phyloP scores from a whole-genome alignment of 1,140 invertebrate genomes.

The Lamellibrachia luymesi region DNA sequence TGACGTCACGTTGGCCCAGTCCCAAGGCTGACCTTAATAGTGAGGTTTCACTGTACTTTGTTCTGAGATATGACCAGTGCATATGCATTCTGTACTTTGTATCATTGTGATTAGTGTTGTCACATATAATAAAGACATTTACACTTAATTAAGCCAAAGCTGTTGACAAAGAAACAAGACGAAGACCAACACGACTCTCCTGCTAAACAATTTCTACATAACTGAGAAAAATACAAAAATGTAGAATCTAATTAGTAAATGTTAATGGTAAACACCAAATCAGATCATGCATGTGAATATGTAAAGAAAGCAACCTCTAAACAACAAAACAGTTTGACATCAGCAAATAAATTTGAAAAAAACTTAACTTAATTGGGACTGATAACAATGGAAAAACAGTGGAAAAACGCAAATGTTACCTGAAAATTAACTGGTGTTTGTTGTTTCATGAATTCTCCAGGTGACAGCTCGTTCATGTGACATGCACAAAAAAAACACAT shows the following conservation, averaged over 20 bases:
- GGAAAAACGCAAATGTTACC: neutral
- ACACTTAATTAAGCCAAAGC: neutral
- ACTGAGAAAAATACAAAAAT: neutral
- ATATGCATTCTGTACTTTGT: neutral
- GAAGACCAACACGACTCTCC: neutral
- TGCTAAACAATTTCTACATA: neutral
- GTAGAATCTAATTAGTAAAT: neutral
- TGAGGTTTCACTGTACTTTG: too few relatives aligned
- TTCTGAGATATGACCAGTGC: too few relatives aligned
- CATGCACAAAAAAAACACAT: neutral
- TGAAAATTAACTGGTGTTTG: neutral
- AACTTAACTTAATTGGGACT: neutral
- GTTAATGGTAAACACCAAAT: neutral
- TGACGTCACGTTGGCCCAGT: too few relatives aligned
- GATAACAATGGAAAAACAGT: neutral
- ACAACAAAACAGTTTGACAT: neutral
- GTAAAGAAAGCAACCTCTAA: neutral
- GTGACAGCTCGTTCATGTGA: neutral
- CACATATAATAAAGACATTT: neutral
- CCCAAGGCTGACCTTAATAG: too few relatives aligned
- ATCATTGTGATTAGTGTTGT: neutral
- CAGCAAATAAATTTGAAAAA: neutral
- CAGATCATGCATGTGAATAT: neutral
- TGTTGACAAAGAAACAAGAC: neutral
- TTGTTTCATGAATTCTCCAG: neutral